Conservation (phyloP, 1,140 invertebrate species). For the Euura saliciscinereae region DNA sequence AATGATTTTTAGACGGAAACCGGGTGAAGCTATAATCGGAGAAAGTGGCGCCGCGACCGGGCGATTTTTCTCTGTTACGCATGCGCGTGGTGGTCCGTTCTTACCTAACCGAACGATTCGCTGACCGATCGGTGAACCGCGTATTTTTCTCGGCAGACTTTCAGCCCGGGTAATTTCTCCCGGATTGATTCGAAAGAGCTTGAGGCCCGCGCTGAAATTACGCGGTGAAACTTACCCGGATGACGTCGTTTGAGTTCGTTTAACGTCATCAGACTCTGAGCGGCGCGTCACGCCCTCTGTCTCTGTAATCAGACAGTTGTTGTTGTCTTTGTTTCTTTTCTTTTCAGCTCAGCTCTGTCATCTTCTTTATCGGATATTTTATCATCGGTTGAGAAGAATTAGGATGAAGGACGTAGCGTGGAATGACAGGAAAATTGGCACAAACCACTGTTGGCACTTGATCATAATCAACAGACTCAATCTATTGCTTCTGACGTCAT, state of each 20-base stretch:
- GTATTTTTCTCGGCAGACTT: no score
- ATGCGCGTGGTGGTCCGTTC: neutral
- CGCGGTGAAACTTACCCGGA: neutral
- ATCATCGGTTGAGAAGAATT: no score
- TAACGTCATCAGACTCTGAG: neutral
- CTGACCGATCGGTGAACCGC: no score
- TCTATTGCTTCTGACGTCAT: no score
- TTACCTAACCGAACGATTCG: neutral
- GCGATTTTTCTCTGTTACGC: neutral
- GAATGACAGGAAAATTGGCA: no score
- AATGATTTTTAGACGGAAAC: neutral
- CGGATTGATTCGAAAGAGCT: no score
- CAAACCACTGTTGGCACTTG: no score
- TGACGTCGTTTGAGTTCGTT: slow-evolving; percentile 1
- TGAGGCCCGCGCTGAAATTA: neutral
- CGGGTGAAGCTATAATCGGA: neutral
- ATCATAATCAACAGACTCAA: no score
- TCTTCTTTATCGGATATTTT: no score
- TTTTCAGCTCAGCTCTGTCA: neutral
- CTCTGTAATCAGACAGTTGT: neutral
- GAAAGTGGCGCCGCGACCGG: neutral
- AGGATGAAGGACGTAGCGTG: no score
- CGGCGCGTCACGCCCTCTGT: neutral
- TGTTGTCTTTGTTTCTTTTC: neutral
- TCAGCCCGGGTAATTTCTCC: no score